A percentile compares a stretch with the other conserved stretches of the same genome.
phyloP scores from a whole-genome alignment of 2,888 invertebrate genomes.

The Acleris sparsana region DNA sequence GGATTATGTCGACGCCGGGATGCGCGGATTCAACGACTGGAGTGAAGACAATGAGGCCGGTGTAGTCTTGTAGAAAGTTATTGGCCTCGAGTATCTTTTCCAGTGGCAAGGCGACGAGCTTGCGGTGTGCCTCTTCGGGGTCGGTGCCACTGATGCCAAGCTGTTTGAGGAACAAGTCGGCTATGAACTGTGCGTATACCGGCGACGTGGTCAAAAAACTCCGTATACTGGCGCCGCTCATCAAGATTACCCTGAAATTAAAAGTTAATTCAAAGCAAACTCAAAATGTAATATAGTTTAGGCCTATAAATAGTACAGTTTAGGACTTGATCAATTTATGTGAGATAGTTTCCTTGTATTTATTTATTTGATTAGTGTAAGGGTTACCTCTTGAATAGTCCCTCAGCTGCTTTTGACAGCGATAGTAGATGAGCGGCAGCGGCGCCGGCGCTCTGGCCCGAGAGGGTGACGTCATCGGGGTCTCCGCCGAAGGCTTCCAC shows the following conservation, averaged over 20 bases:
- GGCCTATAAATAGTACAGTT: not conserved
- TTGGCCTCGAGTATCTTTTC: slow-evolving; percentile 61
- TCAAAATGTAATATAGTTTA: not conserved
- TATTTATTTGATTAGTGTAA: not conserved
- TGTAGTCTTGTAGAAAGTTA: slow-evolving; percentile 51
- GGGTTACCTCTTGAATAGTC: slow-evolving; percentile 62
- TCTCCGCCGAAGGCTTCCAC: slow-evolving; percentile 69
- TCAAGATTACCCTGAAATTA: slow-evolving; percentile 63
- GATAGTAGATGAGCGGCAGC: slow-evolving; percentile 62
- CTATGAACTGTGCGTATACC: slow-evolving; percentile 52
- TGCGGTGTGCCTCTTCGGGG: slow-evolving; percentile 56
- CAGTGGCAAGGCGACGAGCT: slow-evolving; percentile 57
- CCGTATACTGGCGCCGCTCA: slow-evolving; percentile 65
- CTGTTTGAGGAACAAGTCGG: slow-evolving; percentile 56
- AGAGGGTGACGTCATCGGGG: slow-evolving; percentile 67
- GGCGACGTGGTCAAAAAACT: slow-evolving; percentile 62
- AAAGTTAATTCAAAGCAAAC: not conserved
- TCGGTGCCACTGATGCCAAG: slow-evolving; percentile 71
- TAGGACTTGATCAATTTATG: too few relatives aligned
- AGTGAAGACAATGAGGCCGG: slow-evolving; percentile 60
- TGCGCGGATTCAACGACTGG: slow-evolving; percentile 65
- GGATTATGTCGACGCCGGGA: slow-evolving; percentile 59
- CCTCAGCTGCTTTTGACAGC: slow-evolving; percentile 60
- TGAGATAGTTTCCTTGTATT: too few relatives aligned
- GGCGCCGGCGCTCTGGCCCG: slow-evolving; percentile 75